Percentiles rank a stretch among this genome's conserved stretches.
These are phyloP conservation scores for Drepana falcataria DNA, from an alignment of 2,888 invertebrate species.

Conservation along the genomic window DNA sequence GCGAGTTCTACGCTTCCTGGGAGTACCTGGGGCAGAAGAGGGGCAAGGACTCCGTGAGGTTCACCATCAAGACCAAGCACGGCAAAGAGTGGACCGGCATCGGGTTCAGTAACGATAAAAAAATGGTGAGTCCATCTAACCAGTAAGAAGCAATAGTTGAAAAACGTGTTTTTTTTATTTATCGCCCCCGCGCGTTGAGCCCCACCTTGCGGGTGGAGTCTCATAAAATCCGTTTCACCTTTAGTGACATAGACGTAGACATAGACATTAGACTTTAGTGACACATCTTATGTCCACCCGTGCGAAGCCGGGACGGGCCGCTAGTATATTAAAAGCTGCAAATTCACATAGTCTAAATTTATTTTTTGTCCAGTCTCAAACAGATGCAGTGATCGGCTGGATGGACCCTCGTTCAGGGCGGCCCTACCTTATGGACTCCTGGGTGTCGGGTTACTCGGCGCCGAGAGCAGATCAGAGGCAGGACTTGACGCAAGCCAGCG, in stretches of 20 bases:
- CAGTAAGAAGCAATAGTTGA: background rate
- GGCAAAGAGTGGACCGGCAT: constrained; percentile 93
- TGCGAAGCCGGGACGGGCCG: too few species aligned
- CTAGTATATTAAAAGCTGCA: too few species aligned
- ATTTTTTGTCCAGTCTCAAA: constrained; percentile 81
- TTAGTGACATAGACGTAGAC: too few species aligned
- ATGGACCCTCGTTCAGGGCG: constrained; percentile 87
- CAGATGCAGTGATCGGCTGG: constrained; percentile 94
- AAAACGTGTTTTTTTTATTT: too few species aligned
- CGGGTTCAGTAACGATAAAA: constrained; percentile 89
- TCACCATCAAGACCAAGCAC: constrained; percentile 88
- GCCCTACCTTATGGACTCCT: constrained; percentile 93
- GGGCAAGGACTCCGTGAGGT: constrained; percentile 86
- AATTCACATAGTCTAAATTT: background rate
- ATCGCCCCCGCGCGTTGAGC: too few species aligned
- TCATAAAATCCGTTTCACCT: too few species aligned
- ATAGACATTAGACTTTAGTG: too few species aligned
- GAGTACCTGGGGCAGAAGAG: constrained; percentile 81
- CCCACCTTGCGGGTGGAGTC: too few species aligned
- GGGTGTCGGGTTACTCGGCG: constrained; percentile 87
- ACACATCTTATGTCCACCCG: too few species aligned
- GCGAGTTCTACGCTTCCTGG: constrained; percentile 91
- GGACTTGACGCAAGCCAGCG: constrained; percentile 76
- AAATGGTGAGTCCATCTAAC: constrained; percentile 81
- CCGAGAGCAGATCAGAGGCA: constrained; percentile 86